Evolutionary conservation across 2,888 invertebrate species (phyloP), one percentile per base, ranked within the genome.

Genomic region (Epistrophe grossulariae): DNA sequence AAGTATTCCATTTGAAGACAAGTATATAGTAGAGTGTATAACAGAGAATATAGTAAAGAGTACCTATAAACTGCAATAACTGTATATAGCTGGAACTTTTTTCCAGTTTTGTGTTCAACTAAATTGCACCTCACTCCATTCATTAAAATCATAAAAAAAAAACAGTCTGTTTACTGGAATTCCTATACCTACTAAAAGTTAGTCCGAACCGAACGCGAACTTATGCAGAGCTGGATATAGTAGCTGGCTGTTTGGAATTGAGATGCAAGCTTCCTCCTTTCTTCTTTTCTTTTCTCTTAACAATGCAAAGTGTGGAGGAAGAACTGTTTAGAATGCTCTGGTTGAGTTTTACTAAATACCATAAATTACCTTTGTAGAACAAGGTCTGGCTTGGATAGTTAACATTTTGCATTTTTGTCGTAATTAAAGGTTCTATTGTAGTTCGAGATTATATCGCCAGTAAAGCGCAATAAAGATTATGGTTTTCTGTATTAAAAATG

Each of bases 281-380:
- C 9, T 45, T 24, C 48, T 17, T 50, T 45, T 24, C 31, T 17
- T 66, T 31, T 19, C 19, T 66, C 10, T n/a, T 38, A 77, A 85
- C 72, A 77, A 85, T 84, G 45, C 80, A 70, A 70, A 74, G 55
- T 73, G 60, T 74, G 84, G 84, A 84, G 84, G 84, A 84, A 78
- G 78, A 38, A 64, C 43, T 57, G 48, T 50, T 78, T 59, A 64
- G 70, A 70, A 70, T 78, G 70, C 72, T 68, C 66, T 55, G 50
- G 40, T 62, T 70, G 48, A 59, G 70, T 81, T 80, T 60, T 43
- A 45, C 43, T 43, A 76, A 84, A 50, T 31, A 72, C 68, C 31
- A 74, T 85, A 78, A 85, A 85, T 85, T 82, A 78, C 55, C 70
- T 62, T 76, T 83, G 74, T 83, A 50, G 79, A 74, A 83, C 82